Evolutionary conservation across 2,797 vertebrate species (phyloP), one percentile per base, ranked within the genome.

Genomic region (Eurystomus glaucurus): DNA sequence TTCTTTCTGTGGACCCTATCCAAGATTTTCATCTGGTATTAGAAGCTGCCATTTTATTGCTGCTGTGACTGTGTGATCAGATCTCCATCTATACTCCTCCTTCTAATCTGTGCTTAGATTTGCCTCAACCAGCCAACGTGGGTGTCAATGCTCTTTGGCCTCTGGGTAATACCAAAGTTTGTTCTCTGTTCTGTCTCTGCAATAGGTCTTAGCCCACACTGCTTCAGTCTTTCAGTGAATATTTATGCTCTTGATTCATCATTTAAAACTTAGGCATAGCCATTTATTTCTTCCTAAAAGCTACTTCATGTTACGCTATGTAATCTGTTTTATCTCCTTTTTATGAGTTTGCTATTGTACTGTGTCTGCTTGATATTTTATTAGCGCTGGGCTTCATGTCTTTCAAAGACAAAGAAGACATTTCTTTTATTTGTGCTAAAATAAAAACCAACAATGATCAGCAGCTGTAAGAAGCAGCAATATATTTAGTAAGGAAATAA

Each of bases 241-340:
- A 93, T 70, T 79, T 33, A 85, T 22, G 39, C 4, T 83, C 51
- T 86, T 61, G n/a, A 94, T 41, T 78, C 28, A 78, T 58, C 64
- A 81, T 75, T 88, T 86, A 86, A 90, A 95, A 95, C 70, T 69
- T 46, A 54, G 46, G 35, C 62, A 55, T 65, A 77, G 54, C n/a
- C 35, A 70, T 66, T 90, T 96, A 58, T 62, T 97, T 94, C 50
- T 85, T 77, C 2, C 5, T 60, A 86, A 79, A 72, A 79, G 15
- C 72, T 91, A 88, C 60, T 58, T 88, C 60, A 62, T 0, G 0
- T 26, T 85, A 77, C 80, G 90, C 93, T 86, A 90, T 52, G 45
- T 72, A 85, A 96, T 76, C 69, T 82, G 74, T 62, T 96, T 93
- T 83, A 95, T 89, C 79, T 97, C 87, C 74, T 79, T 95, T 95